Evolutionary conservation across 2,888 invertebrate genomes (phyloP).

Genomic region (Drosophila peninsularis): DNA sequence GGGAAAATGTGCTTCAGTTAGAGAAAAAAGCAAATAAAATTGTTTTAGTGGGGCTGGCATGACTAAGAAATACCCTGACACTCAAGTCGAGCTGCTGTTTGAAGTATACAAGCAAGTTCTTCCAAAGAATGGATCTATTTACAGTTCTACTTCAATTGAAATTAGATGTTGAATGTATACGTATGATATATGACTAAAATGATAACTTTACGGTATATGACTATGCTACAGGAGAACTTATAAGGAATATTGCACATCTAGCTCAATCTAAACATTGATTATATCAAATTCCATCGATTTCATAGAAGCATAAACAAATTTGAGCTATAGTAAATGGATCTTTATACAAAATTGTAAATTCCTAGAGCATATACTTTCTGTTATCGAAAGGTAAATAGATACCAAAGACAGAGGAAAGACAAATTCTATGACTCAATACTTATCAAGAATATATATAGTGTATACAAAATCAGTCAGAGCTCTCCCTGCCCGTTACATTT

Average conservation of each 20-base stretch:
- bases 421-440: not conserved
- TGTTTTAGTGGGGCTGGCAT: not conserved
- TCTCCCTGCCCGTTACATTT: not conserved
- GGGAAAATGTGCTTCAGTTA: not conserved
- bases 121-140: not conserved
- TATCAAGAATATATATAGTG: not conserved
- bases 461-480: not conserved
- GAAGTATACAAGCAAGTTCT: not conserved
- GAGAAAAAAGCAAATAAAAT: not conserved
- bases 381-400: too few relatives aligned
- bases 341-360: not conserved
- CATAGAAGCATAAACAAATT: not conserved
- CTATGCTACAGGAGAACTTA: too few relatives aligned
- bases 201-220: too few relatives aligned
- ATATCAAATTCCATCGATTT: not conserved
- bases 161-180: not conserved
- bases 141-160: not conserved
- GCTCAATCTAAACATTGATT: not conserved
- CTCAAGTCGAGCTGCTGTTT: not conserved
- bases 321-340: not conserved
- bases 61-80: not conserved
- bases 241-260: too few relatives aligned
- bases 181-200: not conserved
- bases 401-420: too few relatives aligned
- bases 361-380: not conserved